A percentile compares a stretch with the other conserved stretches of the same genome.
Evolutionary conservation across 2,888 invertebrate genomes (phyloP).

Genomic region (Sycophila texana): DNA sequence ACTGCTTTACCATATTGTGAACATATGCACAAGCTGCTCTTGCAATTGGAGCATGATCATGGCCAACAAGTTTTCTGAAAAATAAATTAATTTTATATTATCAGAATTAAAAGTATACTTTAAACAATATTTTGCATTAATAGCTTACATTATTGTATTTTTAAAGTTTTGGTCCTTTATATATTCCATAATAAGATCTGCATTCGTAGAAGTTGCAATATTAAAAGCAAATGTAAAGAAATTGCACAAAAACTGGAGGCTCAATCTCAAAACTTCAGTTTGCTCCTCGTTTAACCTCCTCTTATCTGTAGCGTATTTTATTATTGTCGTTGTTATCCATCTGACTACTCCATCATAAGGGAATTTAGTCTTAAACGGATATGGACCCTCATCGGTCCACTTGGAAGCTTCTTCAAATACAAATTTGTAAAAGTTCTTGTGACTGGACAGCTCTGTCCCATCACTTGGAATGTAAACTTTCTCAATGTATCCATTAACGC

Average conservation of each 20-base stretch:
- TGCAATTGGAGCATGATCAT: slow-evolving; percentile 59
- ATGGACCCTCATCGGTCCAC: slow-evolving; percentile 41
- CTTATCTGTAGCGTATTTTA: slow-evolving; percentile 36
- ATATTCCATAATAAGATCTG: slow-evolving; percentile 56
- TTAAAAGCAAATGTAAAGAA: slow-evolving; percentile 65
- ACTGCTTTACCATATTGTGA: slow-evolving; percentile 65
- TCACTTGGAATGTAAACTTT: slow-evolving; percentile 54
- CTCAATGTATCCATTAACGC: slow-evolving; percentile 64
- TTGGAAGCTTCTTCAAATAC: slow-evolving; percentile 44
- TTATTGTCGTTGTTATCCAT: slow-evolving; percentile 63
- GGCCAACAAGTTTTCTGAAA: slow-evolving; percentile 62
- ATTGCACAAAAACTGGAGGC: slow-evolving; percentile 70
- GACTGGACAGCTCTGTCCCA: slow-evolving; percentile 24
- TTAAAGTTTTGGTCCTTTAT: slow-evolving; percentile 62
- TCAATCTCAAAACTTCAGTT: slow-evolving; percentile 64
- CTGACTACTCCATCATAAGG: slow-evolving; percentile 66
- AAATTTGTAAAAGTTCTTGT: slow-evolving; percentile 49
- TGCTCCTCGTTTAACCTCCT: slow-evolving; percentile 57
- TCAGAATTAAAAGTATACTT: not conserved
- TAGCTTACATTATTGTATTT: slow-evolving; percentile 64
- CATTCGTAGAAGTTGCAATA: slow-evolving; percentile 47
- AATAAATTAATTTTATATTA: slow-evolving; percentile 38
- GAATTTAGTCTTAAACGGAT: slow-evolving; percentile 63
- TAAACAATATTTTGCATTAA: slow-evolving; percentile 13
- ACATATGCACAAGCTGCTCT: slow-evolving; percentile 67